These are phyloP conservation scores for Anastrepha obliqua DNA, from an alignment of 1,140 invertebrate genomes.

Conservation along the genomic window DNA sequence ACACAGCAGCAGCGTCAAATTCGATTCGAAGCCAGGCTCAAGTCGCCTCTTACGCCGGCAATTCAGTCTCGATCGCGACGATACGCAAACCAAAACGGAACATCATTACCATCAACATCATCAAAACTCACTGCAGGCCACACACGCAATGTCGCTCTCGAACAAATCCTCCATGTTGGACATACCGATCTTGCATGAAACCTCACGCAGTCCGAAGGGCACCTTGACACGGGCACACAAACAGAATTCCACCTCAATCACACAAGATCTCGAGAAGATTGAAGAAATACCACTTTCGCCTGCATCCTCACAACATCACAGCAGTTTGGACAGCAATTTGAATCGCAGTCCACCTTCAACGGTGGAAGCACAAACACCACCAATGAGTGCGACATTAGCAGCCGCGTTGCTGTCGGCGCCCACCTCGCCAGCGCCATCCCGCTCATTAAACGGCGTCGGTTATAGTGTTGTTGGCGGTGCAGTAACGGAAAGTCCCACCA, in stretches of 20 bases:
- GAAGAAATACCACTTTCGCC: slow-evolving; percentile 79
- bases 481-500: slow-evolving; percentile 55
- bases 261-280: slow-evolving; percentile 82
- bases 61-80: slow-evolving; percentile 82
- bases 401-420: slow-evolving; percentile 64
- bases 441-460: slow-evolving; percentile 63
- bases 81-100: slow-evolving; percentile 72
- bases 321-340: slow-evolving; percentile 71
- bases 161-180: slow-evolving; percentile 69
- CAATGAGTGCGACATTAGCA: slow-evolving; percentile 43
- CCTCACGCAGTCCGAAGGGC: slow-evolving; percentile 68
- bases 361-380: slow-evolving; percentile 67
- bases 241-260: slow-evolving; percentile 83
- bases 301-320: slow-evolving; percentile 70
- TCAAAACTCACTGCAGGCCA: slow-evolving; percentile 66
- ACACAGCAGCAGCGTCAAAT: slow-evolving; percentile 61
- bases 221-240: slow-evolving; percentile 76
- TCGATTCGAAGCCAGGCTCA: slow-evolving; percentile 69
- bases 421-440: slow-evolving; percentile 68
- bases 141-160: slow-evolving; percentile 63
- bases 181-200: slow-evolving; percentile 68
- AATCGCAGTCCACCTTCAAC: slow-evolving; percentile 72
- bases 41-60: slow-evolving; percentile 80
- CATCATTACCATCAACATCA: slow-evolving; percentile 61
- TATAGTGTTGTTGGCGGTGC: slow-evolving; percentile 61